phyloP scores from a whole-genome alignment of 64 coral and sea anemone genomes.

The Platygyra sinensis region DNA sequence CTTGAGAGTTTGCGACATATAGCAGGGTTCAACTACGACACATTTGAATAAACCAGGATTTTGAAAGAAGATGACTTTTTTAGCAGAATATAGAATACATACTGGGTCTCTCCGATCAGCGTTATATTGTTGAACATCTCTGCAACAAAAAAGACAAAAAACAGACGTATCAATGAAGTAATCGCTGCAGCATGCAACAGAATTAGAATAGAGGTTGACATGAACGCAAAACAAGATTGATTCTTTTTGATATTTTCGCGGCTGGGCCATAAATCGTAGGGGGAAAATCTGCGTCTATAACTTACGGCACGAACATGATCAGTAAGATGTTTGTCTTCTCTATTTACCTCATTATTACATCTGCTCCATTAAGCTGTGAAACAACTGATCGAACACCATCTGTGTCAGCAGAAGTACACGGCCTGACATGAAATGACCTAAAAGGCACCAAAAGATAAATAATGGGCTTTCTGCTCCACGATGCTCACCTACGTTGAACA shows the following conservation, averaged over 20 bases:
- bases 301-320: too few species aligned
- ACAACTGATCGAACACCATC: slow-evolving; percentile 68
- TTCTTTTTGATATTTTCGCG: too few species aligned
- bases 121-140: slow-evolving; percentile 86
- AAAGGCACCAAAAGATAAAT: not conserved
- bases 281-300: too few species aligned
- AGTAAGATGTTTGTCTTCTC: too few species aligned
- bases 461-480: too few species aligned
- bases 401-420: slow-evolving; percentile 62
- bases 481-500: too few species aligned
- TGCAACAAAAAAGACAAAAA: slow-evolving; percentile 42
- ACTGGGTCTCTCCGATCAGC: slow-evolving; percentile 80
- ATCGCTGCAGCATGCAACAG: not conserved
- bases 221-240: not conserved
- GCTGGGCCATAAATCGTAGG: too few species aligned
- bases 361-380: slow-evolving; percentile 63
- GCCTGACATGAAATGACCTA: slow-evolving; percentile 81
- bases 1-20: too few species aligned
- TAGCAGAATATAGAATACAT: not conserved
- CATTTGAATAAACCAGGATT: too few species aligned
- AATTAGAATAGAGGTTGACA: not conserved
- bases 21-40: too few species aligned
- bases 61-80: too few species aligned
- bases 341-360: slow-evolving; percentile 66
- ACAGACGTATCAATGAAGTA: not conserved